Conservation (phyloP, 2,888 invertebrate genomes). For the Cephus rjabovi region DNA sequence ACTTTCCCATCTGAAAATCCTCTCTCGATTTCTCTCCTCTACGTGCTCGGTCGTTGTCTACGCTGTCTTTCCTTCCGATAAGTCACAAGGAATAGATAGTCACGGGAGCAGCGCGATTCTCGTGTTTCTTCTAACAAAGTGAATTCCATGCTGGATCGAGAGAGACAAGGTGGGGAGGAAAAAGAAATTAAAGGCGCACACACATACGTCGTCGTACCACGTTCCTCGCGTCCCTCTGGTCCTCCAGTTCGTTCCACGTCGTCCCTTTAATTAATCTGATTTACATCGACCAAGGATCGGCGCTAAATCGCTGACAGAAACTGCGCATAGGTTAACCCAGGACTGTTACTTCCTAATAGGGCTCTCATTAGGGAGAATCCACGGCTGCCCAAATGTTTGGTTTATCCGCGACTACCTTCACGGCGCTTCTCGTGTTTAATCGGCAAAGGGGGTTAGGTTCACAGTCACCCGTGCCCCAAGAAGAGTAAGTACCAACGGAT, state of each 20-base stretch:
- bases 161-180: neutral
- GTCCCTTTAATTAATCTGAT: slow-evolving; percentile 60
- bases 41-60: too few species aligned
- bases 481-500: too few species aligned
- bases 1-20: too few species aligned
- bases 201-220: neutral
- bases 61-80: too few species aligned
- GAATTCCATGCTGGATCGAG: slow-evolving; percentile 32
- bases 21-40: too few species aligned
- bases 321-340: slow-evolving; percentile 37
- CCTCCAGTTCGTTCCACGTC: neutral
- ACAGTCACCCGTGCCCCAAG: too few species aligned
- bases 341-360: slow-evolving; percentile 61
- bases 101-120: neutral
- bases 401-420: slow-evolving; percentile 8
- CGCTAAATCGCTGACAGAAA: slow-evolving; percentile 42
- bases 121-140: slow-evolving; percentile 31
- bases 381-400: slow-evolving; percentile 37
- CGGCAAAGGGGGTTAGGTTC: neutral
- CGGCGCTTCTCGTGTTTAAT: slow-evolving; percentile 1
- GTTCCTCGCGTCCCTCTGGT: neutral
- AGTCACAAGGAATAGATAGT: too few species aligned
- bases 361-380: slow-evolving; percentile 60
- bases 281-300: slow-evolving; percentile 53
- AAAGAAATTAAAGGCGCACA: slow-evolving; percentile 9